Percentiles rank a stretch among this genome's conserved stretches.
phyloP scores from a whole-genome alignment of 2,797 vertebrate species.

The Pseudochirops corinnae region DNA sequence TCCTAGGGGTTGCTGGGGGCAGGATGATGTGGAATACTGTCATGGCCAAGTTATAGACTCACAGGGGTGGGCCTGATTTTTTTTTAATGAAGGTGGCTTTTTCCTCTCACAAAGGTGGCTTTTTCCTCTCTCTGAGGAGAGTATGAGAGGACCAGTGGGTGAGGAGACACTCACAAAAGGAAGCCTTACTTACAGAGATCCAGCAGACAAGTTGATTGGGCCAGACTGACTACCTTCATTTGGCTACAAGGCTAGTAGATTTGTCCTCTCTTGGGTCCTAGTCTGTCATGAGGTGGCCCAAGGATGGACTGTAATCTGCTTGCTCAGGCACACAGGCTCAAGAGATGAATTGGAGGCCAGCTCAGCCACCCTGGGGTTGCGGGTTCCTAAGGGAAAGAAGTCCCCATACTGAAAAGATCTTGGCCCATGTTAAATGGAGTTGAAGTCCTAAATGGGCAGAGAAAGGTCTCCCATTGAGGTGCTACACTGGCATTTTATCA shows the following conservation, averaged over 20 bases:
- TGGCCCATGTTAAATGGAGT: not conserved
- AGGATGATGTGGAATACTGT: not conserved
- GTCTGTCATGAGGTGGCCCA: not conserved
- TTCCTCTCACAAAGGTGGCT: not conserved
- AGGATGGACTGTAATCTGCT: not conserved
- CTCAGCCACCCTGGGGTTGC: not conserved
- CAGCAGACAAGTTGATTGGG: not conserved
- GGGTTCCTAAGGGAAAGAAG: not conserved
- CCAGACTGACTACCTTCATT: not conserved
- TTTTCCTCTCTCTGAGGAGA: not conserved
- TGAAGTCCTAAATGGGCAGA: not conserved
- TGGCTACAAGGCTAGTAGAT: not conserved
- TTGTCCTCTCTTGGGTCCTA: not conserved
- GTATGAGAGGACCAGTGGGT: not conserved
- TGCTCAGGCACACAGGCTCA: not conserved
- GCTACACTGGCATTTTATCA: not conserved
- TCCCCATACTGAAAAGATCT: not conserved
- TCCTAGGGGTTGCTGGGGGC: not conserved
- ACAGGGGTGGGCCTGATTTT: not conserved
- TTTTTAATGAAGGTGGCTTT: not conserved
- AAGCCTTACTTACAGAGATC: not conserved
- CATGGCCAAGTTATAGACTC: not conserved
- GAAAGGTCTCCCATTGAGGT: not conserved
- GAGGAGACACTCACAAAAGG: not conserved
- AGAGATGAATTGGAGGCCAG: not conserved